Conservation (phyloP, 2,888 invertebrate genomes). For the Gari tellinella region DNA sequence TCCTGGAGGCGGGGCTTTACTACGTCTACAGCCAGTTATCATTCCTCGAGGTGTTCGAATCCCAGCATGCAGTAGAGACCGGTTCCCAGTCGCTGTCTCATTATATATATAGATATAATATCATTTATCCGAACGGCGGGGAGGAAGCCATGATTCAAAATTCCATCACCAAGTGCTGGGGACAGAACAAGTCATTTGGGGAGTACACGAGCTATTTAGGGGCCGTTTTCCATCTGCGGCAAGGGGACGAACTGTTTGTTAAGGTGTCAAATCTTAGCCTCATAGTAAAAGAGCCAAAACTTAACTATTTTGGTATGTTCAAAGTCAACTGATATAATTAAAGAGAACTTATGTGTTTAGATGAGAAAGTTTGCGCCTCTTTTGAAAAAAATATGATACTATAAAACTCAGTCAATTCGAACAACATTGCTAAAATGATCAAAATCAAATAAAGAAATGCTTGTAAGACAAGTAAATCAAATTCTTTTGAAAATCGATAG, state of each 20-base stretch:
- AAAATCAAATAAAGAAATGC: too few relatives aligned
- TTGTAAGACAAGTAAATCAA: too few relatives aligned
- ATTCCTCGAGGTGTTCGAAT: conserved; percentile 73
- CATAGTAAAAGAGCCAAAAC: conserved; percentile 74
- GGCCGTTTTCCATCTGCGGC: conserved; percentile 77
- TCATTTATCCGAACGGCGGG: conserved; percentile 77
- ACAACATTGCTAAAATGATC: too few relatives aligned
- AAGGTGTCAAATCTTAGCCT: conserved; percentile 79
- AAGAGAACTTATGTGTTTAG: too few relatives aligned
- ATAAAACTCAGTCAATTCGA: too few relatives aligned
- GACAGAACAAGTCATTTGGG: conserved; percentile 74
- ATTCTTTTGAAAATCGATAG: too few relatives aligned
- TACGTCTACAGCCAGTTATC: conserved; percentile 79
- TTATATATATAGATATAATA: conserved; percentile 77
- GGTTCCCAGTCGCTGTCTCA: conserved; percentile 69
- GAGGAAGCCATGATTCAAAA: conserved; percentile 78
- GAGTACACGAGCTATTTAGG: conserved; percentile 81
- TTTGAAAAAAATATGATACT: too few relatives aligned
- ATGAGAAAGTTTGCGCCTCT: too few relatives aligned
- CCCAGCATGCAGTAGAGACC: conserved; percentile 44
- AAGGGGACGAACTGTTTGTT: conserved; percentile 78
- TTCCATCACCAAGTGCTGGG: conserved; percentile 79
- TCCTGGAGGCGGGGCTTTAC: conserved; percentile 76
- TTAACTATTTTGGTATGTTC: conserved; percentile 79
- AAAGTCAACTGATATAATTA: conserved; percentile 56